Evolutionary conservation across 2,113 vertebrate genomes (phyloP).

Genomic region (Pelvicachromis taeniatus): DNA sequence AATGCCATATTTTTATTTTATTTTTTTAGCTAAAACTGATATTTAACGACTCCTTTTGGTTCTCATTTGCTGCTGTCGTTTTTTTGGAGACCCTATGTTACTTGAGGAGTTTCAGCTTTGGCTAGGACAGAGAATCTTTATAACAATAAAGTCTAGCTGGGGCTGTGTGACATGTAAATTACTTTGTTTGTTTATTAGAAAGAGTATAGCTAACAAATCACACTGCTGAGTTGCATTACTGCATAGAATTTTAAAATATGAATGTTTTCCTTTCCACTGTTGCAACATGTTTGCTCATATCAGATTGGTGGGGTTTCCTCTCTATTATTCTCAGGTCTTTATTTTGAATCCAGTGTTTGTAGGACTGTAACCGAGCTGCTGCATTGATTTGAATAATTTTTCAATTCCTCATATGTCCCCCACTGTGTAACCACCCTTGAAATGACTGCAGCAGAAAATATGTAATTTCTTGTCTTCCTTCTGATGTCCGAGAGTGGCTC

Average conservation of each 20-base stretch:
- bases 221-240: background rate
- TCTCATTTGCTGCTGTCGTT: background rate
- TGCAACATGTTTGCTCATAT: background rate
- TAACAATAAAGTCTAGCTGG: background rate
- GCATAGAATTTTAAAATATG: background rate
- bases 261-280: background rate
- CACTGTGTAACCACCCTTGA: background rate
- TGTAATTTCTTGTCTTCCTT: background rate
- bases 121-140: background rate
- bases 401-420: background rate
- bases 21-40: background rate
- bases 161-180: background rate
- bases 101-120: background rate
- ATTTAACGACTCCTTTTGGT: background rate
- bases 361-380: background rate
- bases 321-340: background rate
- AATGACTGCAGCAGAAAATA: background rate
- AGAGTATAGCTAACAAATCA: background rate
- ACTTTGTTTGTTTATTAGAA: background rate
- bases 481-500: background rate
- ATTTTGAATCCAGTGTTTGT: background rate
- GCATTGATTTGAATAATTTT: background rate
- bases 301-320: background rate
- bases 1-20: background rate
- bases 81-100: background rate